Percentiles rank a stretch among this genome's conserved stretches.
These are phyloP conservation scores for Bettongia penicillata DNA, from an alignment of 2,113 vertebrate species.

Conservation along the genomic window DNA sequence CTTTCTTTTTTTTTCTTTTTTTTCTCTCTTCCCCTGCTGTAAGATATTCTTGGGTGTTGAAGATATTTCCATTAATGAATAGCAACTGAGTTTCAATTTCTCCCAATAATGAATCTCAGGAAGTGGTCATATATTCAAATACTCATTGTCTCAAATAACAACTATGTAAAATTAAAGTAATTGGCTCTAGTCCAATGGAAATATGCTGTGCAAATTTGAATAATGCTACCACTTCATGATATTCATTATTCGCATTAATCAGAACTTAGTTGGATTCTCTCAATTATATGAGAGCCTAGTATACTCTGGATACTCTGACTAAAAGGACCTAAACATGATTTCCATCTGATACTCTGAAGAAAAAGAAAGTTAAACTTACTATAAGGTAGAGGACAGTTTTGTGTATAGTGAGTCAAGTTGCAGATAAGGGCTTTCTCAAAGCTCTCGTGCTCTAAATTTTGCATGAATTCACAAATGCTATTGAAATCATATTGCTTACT, in stretches of 20 bases:
- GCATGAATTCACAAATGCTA: neutral
- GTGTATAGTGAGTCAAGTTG: conserved; percentile 64
- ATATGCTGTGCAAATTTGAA: neutral
- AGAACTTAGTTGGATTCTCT: conserved; percentile 11
- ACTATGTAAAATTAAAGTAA: neutral
- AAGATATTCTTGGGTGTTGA: conserved; percentile 3
- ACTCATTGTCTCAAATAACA: neutral
- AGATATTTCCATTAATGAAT: neutral
- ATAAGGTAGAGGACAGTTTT: conserved; percentile 54
- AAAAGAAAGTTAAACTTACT: conserved; percentile 41
- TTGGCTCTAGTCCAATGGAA: neutral
- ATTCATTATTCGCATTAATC: neutral
- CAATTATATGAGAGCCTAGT: conserved; percentile 40
- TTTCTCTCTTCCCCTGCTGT: neutral
- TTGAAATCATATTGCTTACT: neutral
- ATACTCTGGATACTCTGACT: conserved; percentile 57
- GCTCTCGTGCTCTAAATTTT: conserved; percentile 37
- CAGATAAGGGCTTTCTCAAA: conserved; percentile 63
- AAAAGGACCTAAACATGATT: neutral
- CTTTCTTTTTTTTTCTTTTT: neutral
- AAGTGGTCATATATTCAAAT: neutral
- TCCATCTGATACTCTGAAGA: conserved; percentile 54
- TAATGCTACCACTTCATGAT: neutral
- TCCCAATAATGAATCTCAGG: neutral
- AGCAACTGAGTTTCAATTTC: neutral